phyloP scores from a whole-genome alignment of 2,797 vertebrate genomes.

The Myiotriccus ornatus region DNA sequence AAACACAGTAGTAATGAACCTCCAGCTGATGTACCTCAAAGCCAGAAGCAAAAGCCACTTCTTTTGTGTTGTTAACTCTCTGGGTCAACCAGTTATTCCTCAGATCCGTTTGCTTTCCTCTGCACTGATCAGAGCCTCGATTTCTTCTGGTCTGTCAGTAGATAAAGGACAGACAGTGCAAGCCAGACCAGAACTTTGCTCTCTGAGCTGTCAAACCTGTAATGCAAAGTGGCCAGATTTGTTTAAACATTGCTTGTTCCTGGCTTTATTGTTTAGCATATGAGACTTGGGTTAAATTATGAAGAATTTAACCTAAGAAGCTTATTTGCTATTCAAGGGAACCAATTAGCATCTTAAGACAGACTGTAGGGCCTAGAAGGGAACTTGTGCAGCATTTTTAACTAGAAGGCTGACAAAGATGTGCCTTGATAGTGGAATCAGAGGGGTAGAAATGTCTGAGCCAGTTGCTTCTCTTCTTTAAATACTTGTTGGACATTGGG shows the following conservation, averaged over 20 bases:
- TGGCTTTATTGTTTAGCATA: background rate
- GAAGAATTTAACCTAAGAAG: background rate
- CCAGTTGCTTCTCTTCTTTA: background rate
- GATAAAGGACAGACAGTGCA: background rate
- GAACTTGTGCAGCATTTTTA: background rate
- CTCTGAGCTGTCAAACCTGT: background rate
- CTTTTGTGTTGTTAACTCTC: background rate
- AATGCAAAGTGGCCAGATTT: background rate
- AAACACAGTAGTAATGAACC: background rate
- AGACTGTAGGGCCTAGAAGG: background rate
- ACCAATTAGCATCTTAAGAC: background rate
- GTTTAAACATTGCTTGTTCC: background rate
- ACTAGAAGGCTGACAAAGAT: background rate
- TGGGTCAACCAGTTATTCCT: background rate
- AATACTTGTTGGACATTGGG: background rate
- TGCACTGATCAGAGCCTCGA: background rate
- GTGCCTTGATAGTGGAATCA: background rate
- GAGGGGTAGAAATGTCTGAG: background rate
- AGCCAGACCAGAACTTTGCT: background rate
- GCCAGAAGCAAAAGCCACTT: background rate
- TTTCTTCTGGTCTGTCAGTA: background rate
- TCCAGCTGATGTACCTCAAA: background rate
- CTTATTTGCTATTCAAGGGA: background rate
- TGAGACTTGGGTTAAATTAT: background rate
- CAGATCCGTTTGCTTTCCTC: background rate